Evolutionary conservation across 2,797 vertebrate genomes (phyloP), one percentile per base, ranked within the genome.

Genomic region (Ficedula albicollis): DNA sequence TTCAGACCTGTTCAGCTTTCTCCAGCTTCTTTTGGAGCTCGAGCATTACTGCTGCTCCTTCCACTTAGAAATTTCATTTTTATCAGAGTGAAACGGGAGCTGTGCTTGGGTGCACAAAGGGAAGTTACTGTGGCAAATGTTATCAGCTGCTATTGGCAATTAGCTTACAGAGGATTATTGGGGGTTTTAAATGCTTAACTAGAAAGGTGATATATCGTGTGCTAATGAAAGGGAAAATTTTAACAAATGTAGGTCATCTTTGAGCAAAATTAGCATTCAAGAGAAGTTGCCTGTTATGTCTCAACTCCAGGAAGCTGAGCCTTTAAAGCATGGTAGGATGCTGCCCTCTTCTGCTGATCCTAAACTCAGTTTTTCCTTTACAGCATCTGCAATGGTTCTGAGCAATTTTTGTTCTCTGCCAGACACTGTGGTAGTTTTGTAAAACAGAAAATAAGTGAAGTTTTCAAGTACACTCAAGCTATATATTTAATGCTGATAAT

Each of bases 311-410:
- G 32, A 73, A 70, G 23, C 17, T 1, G 11, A 94, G 19, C 5
- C 46, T 46, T 62, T 36, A 72, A 93, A 96, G 41, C 7, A 1
- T 39, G 95, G 97, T 90, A 67, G 93, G 60, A 95, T 90, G 95
- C 93, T 98, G 97, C 97, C 97, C 97, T 96, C 97, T 98, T 79
- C 96, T 97, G 97, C 63, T 58, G 55, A 15, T 49, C 23, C 5
- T 23, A 75, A 59, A 69, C 20, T 84, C 60, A 2, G 3, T 9
- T 89, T 78, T 78, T 30, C 19, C 46, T 64, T 17, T 54, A 1
- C 13, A 6, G 22, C 9, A 15, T 43, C 62, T 2, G 1, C 20
- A 30, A 25, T 12, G 55, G 21, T 21, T 73, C 22, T 32, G 26
- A 78, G 32, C 32, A 36, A 4, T 48, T 39, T 72, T 41, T 55